Evolutionary conservation across 2,113 vertebrate genomes (phyloP).

Genomic region (Cathartes aura): DNA sequence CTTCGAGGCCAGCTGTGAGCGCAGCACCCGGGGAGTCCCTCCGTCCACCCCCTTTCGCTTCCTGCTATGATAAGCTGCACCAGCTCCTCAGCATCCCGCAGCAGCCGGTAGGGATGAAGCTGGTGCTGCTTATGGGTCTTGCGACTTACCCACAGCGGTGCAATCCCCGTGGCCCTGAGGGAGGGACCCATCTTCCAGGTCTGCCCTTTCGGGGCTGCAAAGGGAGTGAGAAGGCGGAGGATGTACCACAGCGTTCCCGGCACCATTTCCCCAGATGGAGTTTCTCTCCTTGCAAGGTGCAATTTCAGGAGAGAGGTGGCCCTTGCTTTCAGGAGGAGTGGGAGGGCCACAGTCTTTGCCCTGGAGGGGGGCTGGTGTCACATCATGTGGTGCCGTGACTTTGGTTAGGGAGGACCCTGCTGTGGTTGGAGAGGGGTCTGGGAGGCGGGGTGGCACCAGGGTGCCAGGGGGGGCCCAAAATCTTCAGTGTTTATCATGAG

Average conservation of each 20-base stretch:
- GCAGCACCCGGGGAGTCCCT: background rate
- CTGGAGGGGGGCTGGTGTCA: background rate
- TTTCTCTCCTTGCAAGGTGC: background rate
- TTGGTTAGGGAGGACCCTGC: background rate
- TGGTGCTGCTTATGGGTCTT: background rate
- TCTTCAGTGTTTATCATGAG: background rate
- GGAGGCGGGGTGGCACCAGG: background rate
- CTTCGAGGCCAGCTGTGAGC: background rate
- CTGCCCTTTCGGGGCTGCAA: background rate
- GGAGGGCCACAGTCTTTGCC: background rate
- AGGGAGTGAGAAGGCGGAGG: accelerated
- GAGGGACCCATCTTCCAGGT: background rate
- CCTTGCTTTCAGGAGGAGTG: background rate
- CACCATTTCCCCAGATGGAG: background rate
- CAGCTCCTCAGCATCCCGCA: background rate
- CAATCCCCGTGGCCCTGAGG: background rate
- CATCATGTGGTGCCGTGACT: background rate
- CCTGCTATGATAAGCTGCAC: background rate
- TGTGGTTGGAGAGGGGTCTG: background rate
- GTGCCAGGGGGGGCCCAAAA: background rate
- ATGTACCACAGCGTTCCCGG: background rate
- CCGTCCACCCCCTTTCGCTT: background rate
- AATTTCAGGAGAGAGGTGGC: background rate
- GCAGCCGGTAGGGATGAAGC: background rate
- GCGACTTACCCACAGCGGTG: accelerated